Base-by-base conservation (phyloP, 2,113 vertebrate genomes). In the Trichechus manatus region DNA sequence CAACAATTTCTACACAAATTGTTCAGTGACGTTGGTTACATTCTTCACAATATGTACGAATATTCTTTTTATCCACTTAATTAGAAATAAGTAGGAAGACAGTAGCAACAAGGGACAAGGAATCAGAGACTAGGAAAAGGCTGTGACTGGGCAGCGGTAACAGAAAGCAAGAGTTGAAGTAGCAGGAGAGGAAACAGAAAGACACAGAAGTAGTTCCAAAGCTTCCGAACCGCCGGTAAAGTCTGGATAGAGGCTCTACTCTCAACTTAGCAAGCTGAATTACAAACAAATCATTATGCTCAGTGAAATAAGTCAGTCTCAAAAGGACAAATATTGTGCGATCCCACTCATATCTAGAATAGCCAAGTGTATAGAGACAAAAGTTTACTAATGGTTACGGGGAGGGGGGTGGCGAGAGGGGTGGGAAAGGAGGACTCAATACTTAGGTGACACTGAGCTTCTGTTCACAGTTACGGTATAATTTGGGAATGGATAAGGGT, bases 41-140 rank as follows among this genome's bases (percentile, higher is more conserved):
- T 74, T 39, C 72, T 39, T 74, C 72, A 22, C 36, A 39, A 8
- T 74, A 5, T 36, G 33, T 36, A 17, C 79, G 59, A 63, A 63
- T 91, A 29, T 86, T 82, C 82, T 96, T 23, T 89, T 84, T 86
- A 78, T 83, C 68, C 42, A 86, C 63, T 96, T 81, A 95, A 90
- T 36, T 53, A 83, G 42, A 91, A 92, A 59, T 75, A 68, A 92
- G 31, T 59, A 87, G 63, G 59, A 66, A 89, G 78, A 82, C 3
- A 64, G 25, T 47, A 80, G 33, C 39, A 13, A 83, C 36, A 86
- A 63, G 8, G 36, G 29, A 4, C 17, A 87, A 91, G n/a, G 56
- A 75, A 83, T 84, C 27, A 47, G 79, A 81, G 25, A 42, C 19
- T 70, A 23, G 47, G 13, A 2, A 3, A 4, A 79, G 39, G 5